A percentile compares a stretch with the other conserved stretches of the same genome.
phyloP scores from a whole-genome alignment of 2,797 vertebrate species.

The Pogoniulus pusillus region DNA sequence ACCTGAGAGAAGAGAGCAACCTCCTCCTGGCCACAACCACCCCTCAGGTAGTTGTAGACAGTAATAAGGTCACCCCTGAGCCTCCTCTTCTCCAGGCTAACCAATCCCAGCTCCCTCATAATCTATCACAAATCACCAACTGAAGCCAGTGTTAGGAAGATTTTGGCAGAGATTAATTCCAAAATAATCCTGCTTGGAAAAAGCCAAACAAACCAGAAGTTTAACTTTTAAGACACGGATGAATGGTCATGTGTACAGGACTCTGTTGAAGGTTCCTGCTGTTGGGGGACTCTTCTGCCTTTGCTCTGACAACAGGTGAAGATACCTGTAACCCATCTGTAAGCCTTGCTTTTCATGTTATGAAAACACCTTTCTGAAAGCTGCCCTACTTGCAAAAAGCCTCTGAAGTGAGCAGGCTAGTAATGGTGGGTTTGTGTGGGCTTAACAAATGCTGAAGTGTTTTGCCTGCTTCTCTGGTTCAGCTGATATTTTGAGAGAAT shows the following conservation, averaged over 20 bases:
- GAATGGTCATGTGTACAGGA: background rate
- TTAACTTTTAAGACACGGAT: background rate
- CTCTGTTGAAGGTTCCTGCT: too few species aligned
- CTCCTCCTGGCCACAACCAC: too few species aligned
- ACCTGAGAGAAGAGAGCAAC: too few species aligned
- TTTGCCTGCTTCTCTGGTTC: background rate
- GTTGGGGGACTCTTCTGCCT: too few species aligned
- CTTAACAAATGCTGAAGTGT: conserved; percentile 25
- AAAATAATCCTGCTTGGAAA: background rate
- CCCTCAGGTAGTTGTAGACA: too few species aligned
- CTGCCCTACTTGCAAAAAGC: background rate
- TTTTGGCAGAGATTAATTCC: background rate
- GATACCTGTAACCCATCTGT: background rate
- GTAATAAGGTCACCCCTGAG: too few species aligned
- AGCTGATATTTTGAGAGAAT: background rate
- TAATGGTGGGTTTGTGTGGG: background rate
- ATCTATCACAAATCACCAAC: background rate
- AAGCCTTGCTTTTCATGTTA: background rate
- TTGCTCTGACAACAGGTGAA: background rate
- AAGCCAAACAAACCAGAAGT: background rate
- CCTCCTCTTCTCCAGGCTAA: too few species aligned
- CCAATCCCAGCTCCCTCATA: too few species aligned
- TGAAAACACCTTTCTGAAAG: background rate
- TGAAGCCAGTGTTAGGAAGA: background rate
- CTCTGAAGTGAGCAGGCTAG: background rate